These are phyloP conservation scores for Leptocoma aspasia DNA, from an alignment of 2,113 vertebrate species.

Conservation along the genomic window DNA sequence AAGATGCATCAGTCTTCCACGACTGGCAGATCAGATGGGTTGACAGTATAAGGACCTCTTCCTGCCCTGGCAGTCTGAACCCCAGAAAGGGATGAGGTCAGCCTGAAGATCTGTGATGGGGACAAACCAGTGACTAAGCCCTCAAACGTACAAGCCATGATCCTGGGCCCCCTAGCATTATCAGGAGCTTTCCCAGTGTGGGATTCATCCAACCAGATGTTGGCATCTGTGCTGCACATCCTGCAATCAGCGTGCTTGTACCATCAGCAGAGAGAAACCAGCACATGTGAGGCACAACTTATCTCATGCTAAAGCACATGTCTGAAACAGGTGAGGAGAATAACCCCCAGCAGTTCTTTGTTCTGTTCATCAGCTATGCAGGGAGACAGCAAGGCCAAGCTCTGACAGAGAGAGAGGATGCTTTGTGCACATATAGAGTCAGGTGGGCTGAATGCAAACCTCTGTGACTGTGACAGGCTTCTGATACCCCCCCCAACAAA, in stretches of 20 bases:
- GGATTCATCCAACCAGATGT: not conserved
- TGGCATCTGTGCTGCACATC: not conserved
- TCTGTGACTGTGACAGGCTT: not conserved
- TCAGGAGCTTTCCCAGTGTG: not conserved
- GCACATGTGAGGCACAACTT: rapidly evolving
- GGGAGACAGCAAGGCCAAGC: not conserved
- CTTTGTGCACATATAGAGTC: not conserved
- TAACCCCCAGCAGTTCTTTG: not conserved
- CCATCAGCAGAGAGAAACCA: not conserved
- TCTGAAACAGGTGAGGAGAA: not conserved
- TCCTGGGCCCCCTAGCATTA: rapidly evolving
- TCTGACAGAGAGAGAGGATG: not conserved
- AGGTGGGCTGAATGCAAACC: not conserved
- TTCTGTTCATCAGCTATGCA: not conserved
- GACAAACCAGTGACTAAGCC: not conserved
- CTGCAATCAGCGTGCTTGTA: not conserved
- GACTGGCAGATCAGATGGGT: not conserved
- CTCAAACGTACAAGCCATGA: not conserved
- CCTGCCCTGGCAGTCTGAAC: not conserved
- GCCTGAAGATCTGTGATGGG: not conserved
- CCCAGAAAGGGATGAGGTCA: not conserved
- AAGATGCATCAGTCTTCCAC: not conserved
- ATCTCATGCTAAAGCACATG: not conserved
- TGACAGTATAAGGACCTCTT: not conserved
- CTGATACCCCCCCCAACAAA: not conserved